Evolutionary conservation across 1,140 invertebrate species (phyloP), one percentile per base, ranked within the genome.

Genomic region (Hycleus cichorii): DNA sequence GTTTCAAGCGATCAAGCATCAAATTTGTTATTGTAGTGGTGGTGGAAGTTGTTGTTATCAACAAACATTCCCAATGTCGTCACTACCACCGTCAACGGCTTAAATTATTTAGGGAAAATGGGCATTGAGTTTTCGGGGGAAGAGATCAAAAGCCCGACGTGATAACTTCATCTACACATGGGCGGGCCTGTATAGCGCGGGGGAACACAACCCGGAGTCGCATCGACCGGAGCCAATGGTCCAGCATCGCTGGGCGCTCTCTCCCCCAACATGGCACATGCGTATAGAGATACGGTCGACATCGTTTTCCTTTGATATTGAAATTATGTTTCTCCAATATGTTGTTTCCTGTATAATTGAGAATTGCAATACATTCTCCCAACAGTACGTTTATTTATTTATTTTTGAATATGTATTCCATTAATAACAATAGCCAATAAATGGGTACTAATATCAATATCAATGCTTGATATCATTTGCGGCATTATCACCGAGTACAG

Each of bases 161-260:
- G 65, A 63, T 67, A 67, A 67, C 65, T 65, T 65, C 63, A 67
- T 67, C 63, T 65, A 67, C 65, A 67, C 65, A 67, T 67, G 65
- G 66, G 66, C 64, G 67, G 67, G 49, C 64, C 58, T 62, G 59
- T 58, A 60, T 6, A 6, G 9, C 4, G 62, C 58, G 57, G 51
- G 12, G 58, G 55, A 55, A 46, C 47, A 53, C 54, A 58, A 51
- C 63, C 58, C 56, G 65, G 60, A 42, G 49, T 53, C 57, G 61
- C 54, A 63, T 68, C 62, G 66, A 64, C 64, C 66, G 62, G 63
- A 68, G 63, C 59, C 55, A 68, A 65, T 67, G 65, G 65, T 67
- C 65, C 65, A 62, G 59, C 63, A 54, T 45, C 59, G 53, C 47
- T 38, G 46, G 57, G 45, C 55, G 32, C 32, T 32, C 32, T 32